Conservation (phyloP, 2,797 vertebrate genomes). For the Choloepus didactylus region DNA sequence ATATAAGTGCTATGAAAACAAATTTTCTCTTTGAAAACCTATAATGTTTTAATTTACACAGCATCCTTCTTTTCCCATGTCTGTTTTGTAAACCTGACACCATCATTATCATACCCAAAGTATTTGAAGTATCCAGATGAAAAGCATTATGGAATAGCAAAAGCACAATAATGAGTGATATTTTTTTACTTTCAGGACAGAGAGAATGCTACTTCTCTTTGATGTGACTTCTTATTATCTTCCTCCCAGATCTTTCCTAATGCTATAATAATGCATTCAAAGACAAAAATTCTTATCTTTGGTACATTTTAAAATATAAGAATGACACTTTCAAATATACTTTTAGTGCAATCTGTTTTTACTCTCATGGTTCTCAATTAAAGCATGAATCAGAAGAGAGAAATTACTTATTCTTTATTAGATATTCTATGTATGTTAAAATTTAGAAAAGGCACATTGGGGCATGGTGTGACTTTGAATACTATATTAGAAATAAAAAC, state of each 20-base stretch:
- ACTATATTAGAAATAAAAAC: not conserved
- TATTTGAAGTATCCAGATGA: conserved; percentile 52
- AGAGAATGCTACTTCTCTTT: conserved; percentile 30
- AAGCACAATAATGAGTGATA: not conserved
- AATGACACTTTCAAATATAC: not conserved
- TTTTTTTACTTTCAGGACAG: conserved; percentile 35
- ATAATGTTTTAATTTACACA: not conserved
- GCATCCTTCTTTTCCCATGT: not conserved
- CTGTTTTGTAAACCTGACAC: not conserved
- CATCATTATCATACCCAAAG: conserved; percentile 5
- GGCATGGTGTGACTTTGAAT: not conserved
- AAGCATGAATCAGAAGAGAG: conserved; percentile 37
- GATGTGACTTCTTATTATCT: conserved; percentile 28
- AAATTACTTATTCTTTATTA: conserved; percentile 25
- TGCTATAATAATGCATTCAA: not conserved
- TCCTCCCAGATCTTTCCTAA: not conserved
- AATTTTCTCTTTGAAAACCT: not conserved
- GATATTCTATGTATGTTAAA: not conserved
- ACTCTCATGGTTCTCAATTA: not conserved
- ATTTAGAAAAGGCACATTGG: not conserved
- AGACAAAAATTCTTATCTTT: not conserved
- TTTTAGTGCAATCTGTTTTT: conserved; percentile 16
- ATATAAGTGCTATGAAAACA: not conserved
- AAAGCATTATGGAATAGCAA: conserved; percentile 39
- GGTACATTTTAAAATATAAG: conserved; percentile 20